phyloP scores from a whole-genome alignment of 2,888 invertebrate genomes.

The Luperina nickerlii region DNA sequence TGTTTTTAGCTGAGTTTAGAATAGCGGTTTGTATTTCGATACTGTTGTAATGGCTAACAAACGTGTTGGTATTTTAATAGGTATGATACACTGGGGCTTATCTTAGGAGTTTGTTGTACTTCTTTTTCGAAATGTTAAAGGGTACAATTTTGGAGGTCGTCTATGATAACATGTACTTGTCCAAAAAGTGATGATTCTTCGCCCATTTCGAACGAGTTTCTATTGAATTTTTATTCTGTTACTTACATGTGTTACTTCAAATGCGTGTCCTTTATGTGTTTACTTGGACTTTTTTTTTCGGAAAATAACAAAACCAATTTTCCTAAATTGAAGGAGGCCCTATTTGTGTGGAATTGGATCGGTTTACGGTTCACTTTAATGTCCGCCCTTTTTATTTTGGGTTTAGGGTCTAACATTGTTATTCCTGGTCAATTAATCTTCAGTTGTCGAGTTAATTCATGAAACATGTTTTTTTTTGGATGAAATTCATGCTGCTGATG shows the following conservation, averaged over 20 bases:
- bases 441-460: slow-evolving; percentile 34
- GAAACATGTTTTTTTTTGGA: slow-evolving; percentile 26
- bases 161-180: background rate
- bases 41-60: background rate
- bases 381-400: slow-evolving; percentile 32
- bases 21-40: slow-evolving; percentile 13
- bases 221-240: background rate
- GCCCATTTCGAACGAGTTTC: background rate
- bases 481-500: background rate
- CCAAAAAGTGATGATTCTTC: background rate
- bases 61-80: background rate
- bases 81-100: background rate
- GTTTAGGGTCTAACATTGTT: slow-evolving; percentile 35
- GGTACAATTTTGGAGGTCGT: background rate
- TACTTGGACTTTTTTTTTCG: background rate
- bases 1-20: slow-evolving; percentile 15
- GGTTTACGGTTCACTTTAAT: slow-evolving; percentile 7
- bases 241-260: background rate
- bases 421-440: slow-evolving; percentile 52
- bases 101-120: background rate
- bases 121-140: background rate
- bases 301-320: slow-evolving; percentile 9
- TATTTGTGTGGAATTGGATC: slow-evolving; percentile 30
- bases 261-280: background rate
- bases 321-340: slow-evolving; percentile 31